Evolutionary conservation across 2,888 invertebrate species (phyloP), one percentile per base, ranked within the genome.

Genomic region (Pterobdella sp.): DNA sequence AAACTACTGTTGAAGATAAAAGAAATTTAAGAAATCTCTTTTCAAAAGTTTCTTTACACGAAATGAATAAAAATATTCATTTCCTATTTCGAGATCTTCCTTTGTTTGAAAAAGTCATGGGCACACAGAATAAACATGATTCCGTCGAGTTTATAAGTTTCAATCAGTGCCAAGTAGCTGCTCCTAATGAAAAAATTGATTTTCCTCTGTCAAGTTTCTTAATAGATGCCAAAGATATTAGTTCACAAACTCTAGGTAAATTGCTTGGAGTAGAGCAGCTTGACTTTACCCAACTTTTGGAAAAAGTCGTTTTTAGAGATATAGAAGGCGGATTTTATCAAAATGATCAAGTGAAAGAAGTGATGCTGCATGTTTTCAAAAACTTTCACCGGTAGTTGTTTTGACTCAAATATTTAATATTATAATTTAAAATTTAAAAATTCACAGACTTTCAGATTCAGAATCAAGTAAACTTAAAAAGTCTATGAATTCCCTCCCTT

Each of bases 321-420:
- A 76, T 79, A 3, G 76, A 77, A 36, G 69, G 52, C 7, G 76
- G 74, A 1, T 73, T 71, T 32, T 78, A 78, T 52, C 74, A 74
- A 10, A 42, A 35, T 1, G 70, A 69, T 2, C 74, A 79, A 7
- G 76, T 79, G 2, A 73, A 77, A 64, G 74, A 72, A 31, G 64
- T 78, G 4, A 79, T 79, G 78, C 14, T 76, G 64, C 74, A 76
- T 64, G 76, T 79, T 1, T 74, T 79, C 7, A 72, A 73, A 31
- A 72, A 78, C 64, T 76, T 73, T 70, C 73, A 76, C 64, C 49
- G 70, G 52, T 76, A 72, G 42, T 42, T 42, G 7, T 42, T 42
- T 42, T 42, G 22, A 22, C 49, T 42, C 7, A 7, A 42, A 42
- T 22, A 32, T 32, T 66, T 32, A 66, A 26, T 34, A 66, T 1